Base-by-base conservation (phyloP, 2,888 invertebrate genomes). In the Epistrophe grossulariae region DNA sequence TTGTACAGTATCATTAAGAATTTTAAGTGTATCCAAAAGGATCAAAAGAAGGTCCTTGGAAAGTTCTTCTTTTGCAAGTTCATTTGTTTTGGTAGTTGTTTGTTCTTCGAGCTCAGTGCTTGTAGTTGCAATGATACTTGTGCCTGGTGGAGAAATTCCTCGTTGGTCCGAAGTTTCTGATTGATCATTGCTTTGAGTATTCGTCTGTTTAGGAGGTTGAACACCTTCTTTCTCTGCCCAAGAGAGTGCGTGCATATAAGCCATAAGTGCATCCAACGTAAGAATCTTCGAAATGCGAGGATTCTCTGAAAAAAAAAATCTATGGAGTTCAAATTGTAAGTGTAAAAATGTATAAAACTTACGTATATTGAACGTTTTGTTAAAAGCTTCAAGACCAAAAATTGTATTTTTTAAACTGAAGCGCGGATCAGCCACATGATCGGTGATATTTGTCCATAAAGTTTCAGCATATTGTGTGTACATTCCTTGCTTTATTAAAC, bases 401-500 rank as follows among this genome's bases (percentile, higher is more conserved):
- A 91, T 88, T 4, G 93, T 92, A 79, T 91, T 91, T 72, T 91
- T 93, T 0, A 93, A 88, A 76, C 91, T 92, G 48, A 91, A 93
- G 35, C 91, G 91, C 15, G 91, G 89, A 88, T 93, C 92, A 38
- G 91, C 91, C 0, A 93, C 91, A 62, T 92, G 92, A 88, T 93
- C 92, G 4, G 92, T 93, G 1, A 93, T 91, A 80, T 91, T 92
- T 15, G 88, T 91, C 92, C 92, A 93, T 60, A 93, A 88, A 0
- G 91, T 91, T 82, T 93, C 93, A 0, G 94, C 94, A 88, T 94
- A 95, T 89, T 97, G 97, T 0, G 97, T 97, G 89, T 97, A 97
- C 95, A 97, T 96, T 84, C 97, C 97, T 87, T 98, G 98, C 90
- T 97, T 97, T 8, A 97, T 97, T 2, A 98, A 94, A 76, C 97